Percentiles rank a stretch among this genome's conserved stretches.
These are phyloP conservation scores for Steromphala cineraria DNA, from an alignment of 2,888 invertebrate species.

Conservation along the genomic window DNA sequence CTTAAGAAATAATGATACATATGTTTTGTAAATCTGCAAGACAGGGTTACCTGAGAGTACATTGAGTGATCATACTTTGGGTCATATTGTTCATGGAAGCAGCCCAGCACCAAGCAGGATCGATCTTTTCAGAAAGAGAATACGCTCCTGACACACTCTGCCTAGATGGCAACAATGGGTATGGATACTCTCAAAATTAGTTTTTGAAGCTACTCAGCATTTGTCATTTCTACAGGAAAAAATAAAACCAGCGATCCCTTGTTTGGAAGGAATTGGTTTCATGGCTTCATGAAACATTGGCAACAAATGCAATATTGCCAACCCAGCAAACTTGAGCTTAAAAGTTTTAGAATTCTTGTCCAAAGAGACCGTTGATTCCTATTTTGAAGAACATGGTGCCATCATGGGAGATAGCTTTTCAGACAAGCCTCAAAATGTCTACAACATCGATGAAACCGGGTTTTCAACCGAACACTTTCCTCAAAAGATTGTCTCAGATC, in stretches of 20 bases:
- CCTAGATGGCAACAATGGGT: too few species aligned
- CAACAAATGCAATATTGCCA: too few species aligned
- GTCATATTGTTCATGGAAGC: neutral
- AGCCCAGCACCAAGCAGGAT: too few species aligned
- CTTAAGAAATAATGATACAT: neutral
- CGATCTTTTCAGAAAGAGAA: too few species aligned
- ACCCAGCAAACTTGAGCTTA: neutral
- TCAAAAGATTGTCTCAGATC: too few species aligned
- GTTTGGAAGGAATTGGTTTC: neutral
- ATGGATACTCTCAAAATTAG: too few species aligned
- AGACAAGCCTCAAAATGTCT: neutral
- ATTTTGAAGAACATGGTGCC: neutral
- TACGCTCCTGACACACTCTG: too few species aligned
- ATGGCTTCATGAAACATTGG: constrained; percentile 6
- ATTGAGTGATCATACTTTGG: too few species aligned
- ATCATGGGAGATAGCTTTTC: neutral
- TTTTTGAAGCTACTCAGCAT: too few species aligned
- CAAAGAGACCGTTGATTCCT: neutral
- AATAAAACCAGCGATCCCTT: too few species aligned
- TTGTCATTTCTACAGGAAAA: too few species aligned
- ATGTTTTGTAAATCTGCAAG: neutral
- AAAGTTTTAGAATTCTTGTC: neutral
- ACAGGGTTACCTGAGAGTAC: neutral
- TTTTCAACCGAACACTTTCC: neutral
- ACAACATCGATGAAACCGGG: neutral